Evolutionary conservation across 1,140 invertebrate genomes (phyloP), one percentile per base, ranked within the genome.

Genomic region (Drosophila yakuba): DNA sequence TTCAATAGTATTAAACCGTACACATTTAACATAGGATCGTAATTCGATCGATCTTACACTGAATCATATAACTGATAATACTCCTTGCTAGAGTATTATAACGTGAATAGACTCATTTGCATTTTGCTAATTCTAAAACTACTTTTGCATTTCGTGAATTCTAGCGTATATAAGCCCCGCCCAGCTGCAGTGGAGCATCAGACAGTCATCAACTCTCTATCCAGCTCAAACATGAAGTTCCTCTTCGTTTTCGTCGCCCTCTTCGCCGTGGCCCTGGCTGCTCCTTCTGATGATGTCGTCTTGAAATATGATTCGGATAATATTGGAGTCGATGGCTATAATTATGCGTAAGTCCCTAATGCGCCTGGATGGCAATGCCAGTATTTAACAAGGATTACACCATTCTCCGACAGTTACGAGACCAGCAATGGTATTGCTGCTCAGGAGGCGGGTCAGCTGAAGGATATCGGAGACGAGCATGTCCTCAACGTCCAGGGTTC

Each of bases 391-490:
- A n/a, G 12, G 38, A 14, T 39, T 14, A 6, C n/a, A 2, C n/a
- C 7, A 20, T 20, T 20, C 43, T 11, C 10, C 39, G 2, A 44
- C 17, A 44, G 94, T 11, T 94, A 93, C 76, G 94, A 95, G 76
- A 95, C 95, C 5, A 95, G 93, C 17, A 94, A 96, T 80, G 96
- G 95, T 2, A 94, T 94, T 20, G 20, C 20, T 2, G 20, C 20
- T 20, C 7, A 76, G 91, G 55, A 8, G 12, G 0, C 1, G 7
- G 81, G 67, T 8, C 0, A 17, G 0, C 14, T 84, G 15, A 36
- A 39, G 0, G 20, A 20, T 20, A 20, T 20, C 20, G 20, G 20
- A 20, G 20, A 20, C 20, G 20, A 20, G 20, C 20, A 20, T 20
- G 20, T 2, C 20, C 20, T 20, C 20, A 61, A 78, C 14, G 0